A percentile compares a stretch with the other conserved stretches of the same genome.
These are phyloP conservation scores for Petrolisthes manimaculis DNA, from an alignment of 2,888 invertebrate genomes.

Conservation along the genomic window DNA sequence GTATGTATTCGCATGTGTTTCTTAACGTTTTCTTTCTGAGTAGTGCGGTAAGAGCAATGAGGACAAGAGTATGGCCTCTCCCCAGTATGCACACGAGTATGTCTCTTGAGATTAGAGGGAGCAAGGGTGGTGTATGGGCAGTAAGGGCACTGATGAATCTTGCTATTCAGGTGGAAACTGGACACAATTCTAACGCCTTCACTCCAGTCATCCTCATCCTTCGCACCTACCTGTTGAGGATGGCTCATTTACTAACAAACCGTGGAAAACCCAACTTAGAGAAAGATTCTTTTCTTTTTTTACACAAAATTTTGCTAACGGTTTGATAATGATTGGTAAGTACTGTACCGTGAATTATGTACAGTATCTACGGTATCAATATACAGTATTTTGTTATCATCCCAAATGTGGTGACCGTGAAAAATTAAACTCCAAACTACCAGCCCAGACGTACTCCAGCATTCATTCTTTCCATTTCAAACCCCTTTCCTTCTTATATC, in stretches of 20 bases:
- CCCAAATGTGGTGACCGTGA: no score
- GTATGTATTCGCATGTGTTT: slow-evolving; percentile 43
- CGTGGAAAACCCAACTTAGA: neutral
- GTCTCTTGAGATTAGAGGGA: slow-evolving; percentile 41
- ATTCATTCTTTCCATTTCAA: no score
- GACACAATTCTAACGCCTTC: slow-evolving; percentile 18
- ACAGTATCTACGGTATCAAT: no score
- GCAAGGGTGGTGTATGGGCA: slow-evolving; percentile 36
- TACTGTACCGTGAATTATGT: no score
- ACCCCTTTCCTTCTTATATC: no score
- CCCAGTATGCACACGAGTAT: slow-evolving; percentile 41
- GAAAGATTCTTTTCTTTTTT: no score
- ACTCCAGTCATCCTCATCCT: slow-evolving; percentile 29
- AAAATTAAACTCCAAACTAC: no score
- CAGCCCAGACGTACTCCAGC: no score
- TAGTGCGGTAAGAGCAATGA: slow-evolving; percentile 32
- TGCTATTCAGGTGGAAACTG: slow-evolving; percentile 7
- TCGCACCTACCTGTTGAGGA: slow-evolving; percentile 47
- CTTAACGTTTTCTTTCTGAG: slow-evolving; percentile 41
- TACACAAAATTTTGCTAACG: no score
- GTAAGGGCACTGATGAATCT: slow-evolving; percentile 42
- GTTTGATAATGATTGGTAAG: no score
- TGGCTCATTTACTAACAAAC: slow-evolving; percentile 27
- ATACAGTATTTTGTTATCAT: no score
- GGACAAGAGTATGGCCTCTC: slow-evolving; percentile 47